Evolutionary conservation across 2,888 invertebrate genomes (phyloP), one percentile per base, ranked within the genome.

Genomic region (Psylliodes chrysocephalus): DNA sequence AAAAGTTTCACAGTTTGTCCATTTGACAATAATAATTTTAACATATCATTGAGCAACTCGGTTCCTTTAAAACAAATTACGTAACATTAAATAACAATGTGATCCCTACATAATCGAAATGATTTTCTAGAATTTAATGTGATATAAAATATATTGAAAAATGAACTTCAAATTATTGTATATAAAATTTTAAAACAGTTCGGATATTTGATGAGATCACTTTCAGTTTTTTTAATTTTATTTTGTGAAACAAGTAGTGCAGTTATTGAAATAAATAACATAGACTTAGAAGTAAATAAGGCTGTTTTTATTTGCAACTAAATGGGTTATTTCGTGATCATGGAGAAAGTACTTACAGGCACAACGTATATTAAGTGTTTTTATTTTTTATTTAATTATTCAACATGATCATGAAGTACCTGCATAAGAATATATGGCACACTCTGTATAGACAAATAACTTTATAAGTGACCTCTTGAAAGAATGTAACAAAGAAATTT

Each of bases 271-370:
- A 52, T 25, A 28, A 64, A 64, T 60, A 64, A 60, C 30, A 46
- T 64, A 67, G 64, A 67, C 61, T 66, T 65, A 65, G 63, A 56
- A 60, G 64, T 65, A 69, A 69, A 69, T 73, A 72, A 73, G 73
- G 73, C 73, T 73, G 73, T 73, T 70, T 72, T 40, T 69, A 63
- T 67, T 69, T 67, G 65, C 67, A 63, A 57, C 54, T 61, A 60
- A n/a, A 65, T 47, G 46, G 60, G 40, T 65, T 66, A 57, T 53
- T 64, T 67, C 55, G 38, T 60, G 67, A 66, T 67, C 67, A 66
- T 63, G 22, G 18, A 33, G 46, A 51, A 62, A 15, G 55, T 61
- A 63, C 60, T 60, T 60, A 60, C 42, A 14, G 18, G 56, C 64
- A 63, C 60, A 63, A 54, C 60, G 60, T 66, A 63, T 66, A 64